These are phyloP conservation scores for Limanda limanda DNA, from an alignment of 2,113 vertebrate species.

Conservation along the genomic window DNA sequence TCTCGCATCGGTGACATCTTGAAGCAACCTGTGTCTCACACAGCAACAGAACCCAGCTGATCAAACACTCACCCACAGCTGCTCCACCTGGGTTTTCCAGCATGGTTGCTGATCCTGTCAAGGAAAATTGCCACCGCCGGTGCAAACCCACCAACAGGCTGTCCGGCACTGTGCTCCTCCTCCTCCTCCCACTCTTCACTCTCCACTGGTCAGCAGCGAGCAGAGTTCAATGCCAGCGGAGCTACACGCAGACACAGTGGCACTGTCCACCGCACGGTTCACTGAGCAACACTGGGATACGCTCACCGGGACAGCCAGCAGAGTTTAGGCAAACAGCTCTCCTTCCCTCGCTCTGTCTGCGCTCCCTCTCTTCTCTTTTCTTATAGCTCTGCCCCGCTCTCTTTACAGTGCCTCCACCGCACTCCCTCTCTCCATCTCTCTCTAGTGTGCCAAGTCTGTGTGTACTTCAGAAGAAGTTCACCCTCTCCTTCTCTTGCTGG, in stretches of 20 bases:
- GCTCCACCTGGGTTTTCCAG: slow-evolving; percentile 78
- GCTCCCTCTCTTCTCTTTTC: slow-evolving; percentile 48
- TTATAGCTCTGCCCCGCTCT: slow-evolving; percentile 65
- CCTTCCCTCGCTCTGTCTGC: slow-evolving; percentile 41
- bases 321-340: slow-evolving; percentile 72
- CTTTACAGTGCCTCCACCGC: slow-evolving; percentile 1
- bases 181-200: slow-evolving; percentile 54
- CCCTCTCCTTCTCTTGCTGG: slow-evolving; percentile 84
- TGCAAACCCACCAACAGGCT: slow-evolving; percentile 61
- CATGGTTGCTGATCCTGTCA: slow-evolving; percentile 72
- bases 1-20: background rate
- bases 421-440: slow-evolving; percentile 52
- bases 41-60: background rate
- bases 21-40: background rate
- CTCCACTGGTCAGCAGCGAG: slow-evolving; percentile 35
- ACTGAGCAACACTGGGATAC: slow-evolving; percentile 74
- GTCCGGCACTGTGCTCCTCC: slow-evolving; percentile 53
- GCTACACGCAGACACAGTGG: slow-evolving; percentile 68
- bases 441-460: slow-evolving; percentile 87
- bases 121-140: slow-evolving; percentile 41
- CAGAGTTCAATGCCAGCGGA: slow-evolving; percentile 57
- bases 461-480: slow-evolving; percentile 97
- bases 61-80: slow-evolving; percentile 74
- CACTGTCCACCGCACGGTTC: slow-evolving; percentile 70
- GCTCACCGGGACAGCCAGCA: slow-evolving; percentile 66